Evolutionary conservation across 2,888 invertebrate species (phyloP), one percentile per base, ranked within the genome.

Genomic region (Endotricha flammealis): DNA sequence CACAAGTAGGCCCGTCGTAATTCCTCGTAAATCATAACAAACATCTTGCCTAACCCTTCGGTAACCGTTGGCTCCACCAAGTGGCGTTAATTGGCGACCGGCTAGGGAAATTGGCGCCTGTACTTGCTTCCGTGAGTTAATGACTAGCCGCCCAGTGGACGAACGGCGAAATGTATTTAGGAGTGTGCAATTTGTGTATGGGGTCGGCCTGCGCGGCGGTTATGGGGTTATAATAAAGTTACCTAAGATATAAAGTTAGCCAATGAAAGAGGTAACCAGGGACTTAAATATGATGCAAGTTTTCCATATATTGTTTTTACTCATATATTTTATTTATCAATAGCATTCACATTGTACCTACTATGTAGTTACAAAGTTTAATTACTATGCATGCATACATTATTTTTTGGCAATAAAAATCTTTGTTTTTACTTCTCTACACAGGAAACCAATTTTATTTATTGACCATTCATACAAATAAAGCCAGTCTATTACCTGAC

Each of bases 71-170:
- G 61, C 62, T 58, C 50, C 59, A 65, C 73, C 78, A 72, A 77
- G 78, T 76, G 77, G 64, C 65, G 78, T 80, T 83, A 85, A 85
- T 83, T 83, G 82, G 75, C 75, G 73, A 71, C 77, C 72, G 75
- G 74, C 70, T 57, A 58, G 70, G 82, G 82, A 82, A 83, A 83
- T 83, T 82, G 81, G 82, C 74, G 73, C 78, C 82, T 80, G 80
- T 78, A 75, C 75, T 76, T 64, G 75, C 80, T 82, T 85, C 85
- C 86, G 85, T 57, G 72, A 79, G 71, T 82, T 83, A 82, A 83
- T 80, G 83, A 85, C 85, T 81, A 66, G 70, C 69, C 67, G 73
- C 69, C 79, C 78, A 70, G 79, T 78, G 72, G 82, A 80, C 71
- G 83, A 80, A 76, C 81, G 74, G 60, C 71, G 71, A 72, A 85